phyloP scores from a whole-genome alignment of 37 sponge, comb jelly and placozoan species.

The Axinella damicornis region DNA sequence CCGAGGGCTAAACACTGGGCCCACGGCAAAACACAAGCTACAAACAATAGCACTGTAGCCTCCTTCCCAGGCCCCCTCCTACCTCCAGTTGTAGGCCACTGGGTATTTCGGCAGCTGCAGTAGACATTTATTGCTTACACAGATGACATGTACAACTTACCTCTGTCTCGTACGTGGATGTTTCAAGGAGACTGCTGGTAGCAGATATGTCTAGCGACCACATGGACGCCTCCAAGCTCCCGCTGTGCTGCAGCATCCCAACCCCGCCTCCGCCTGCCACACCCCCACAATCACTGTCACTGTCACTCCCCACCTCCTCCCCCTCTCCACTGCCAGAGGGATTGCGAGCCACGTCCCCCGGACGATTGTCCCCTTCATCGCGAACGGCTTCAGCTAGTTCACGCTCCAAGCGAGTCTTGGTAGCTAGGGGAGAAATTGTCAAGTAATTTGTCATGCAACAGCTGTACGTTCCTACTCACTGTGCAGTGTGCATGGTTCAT shows the following conservation, averaged over 20 bases:
- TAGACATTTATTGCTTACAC: too few species aligned
- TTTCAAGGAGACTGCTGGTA: slow-evolving; percentile 35
- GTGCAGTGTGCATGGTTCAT: too few species aligned
- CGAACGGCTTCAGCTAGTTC: slow-evolving; percentile 68
- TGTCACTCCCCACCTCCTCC: slow-evolving; percentile 41
- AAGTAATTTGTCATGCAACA: too few species aligned
- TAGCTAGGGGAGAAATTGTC: slow-evolving; percentile 43
- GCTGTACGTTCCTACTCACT: too few species aligned
- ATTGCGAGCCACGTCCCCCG: neutral
- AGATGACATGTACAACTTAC: slow-evolving; percentile 6
- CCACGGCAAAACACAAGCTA: too few species aligned
- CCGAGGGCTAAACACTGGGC: too few species aligned
- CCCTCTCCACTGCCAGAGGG: neutral
- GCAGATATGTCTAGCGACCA: slow-evolving; percentile 65
- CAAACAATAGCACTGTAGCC: too few species aligned
- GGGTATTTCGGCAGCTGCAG: too few species aligned
- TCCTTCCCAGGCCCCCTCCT: too few species aligned
- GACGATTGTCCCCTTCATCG: slow-evolving; percentile 26
- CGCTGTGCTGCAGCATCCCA: neutral
- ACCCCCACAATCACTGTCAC: slow-evolving; percentile 55
- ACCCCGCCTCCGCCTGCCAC: neutral
- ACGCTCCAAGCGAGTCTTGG: slow-evolving; percentile 59
- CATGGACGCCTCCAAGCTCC: slow-evolving; percentile 57
- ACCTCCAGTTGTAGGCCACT: too few species aligned
- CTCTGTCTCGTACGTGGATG: slow-evolving; percentile 39